Conservation (phyloP, 2,113 vertebrate genomes). For the Regulus satrapa region DNA sequence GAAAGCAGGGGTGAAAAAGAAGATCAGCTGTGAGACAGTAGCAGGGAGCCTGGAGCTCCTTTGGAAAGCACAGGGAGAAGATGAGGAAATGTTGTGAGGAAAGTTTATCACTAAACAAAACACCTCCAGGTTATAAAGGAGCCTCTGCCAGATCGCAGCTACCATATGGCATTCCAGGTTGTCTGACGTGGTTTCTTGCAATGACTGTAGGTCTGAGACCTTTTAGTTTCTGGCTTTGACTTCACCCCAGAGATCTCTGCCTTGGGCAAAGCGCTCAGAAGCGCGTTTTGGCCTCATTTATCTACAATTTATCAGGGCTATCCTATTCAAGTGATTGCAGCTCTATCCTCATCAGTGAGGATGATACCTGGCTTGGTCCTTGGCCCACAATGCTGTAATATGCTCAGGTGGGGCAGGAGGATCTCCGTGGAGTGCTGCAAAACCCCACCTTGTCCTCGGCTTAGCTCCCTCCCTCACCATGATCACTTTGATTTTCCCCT, state of each 20-base stretch:
- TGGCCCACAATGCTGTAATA: rapidly evolving
- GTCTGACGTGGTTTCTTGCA: neutral
- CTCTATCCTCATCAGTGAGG: neutral
- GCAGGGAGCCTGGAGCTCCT: neutral
- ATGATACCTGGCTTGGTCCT: neutral
- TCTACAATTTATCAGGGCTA: neutral
- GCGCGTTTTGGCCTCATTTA: neutral
- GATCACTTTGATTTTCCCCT: rapidly evolving
- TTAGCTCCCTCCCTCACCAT: rapidly evolving
- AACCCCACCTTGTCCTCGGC: rapidly evolving
- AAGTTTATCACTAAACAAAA: neutral
- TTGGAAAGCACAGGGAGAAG: neutral
- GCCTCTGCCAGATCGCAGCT: neutral
- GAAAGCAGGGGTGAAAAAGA: neutral
- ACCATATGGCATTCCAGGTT: constrained; percentile 23
- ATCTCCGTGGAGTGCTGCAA: neutral
- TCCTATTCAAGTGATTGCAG: neutral
- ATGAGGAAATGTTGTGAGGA: rapidly evolving
- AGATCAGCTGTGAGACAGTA: neutral
- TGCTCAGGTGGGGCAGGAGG: neutral
- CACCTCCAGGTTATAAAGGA: neutral
- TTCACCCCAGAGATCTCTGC: neutral
- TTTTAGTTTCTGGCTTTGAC: neutral
- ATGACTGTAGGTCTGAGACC: neutral
- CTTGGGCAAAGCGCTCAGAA: neutral